Evolutionary conservation across 1,140 invertebrate species (phyloP).

Genomic region (Lysiphlebus fabarum): DNA sequence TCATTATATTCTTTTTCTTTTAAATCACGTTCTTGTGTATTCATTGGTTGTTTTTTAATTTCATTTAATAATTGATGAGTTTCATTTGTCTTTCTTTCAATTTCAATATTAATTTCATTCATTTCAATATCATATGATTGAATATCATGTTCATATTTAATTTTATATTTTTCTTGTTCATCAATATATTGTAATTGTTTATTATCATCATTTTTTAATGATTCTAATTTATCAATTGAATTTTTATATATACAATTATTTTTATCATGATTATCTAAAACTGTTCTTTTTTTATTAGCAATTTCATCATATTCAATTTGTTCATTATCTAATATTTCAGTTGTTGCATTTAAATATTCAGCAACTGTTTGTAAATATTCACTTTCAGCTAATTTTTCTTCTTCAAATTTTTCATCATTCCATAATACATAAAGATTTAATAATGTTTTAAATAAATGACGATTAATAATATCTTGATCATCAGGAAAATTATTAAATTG

Average conservation of each 20-base stretch:
- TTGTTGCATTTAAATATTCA: constrained; percentile 29
- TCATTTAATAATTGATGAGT: constrained; percentile 28
- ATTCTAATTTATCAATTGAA: too few species aligned
- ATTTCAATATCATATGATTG: constrained; percentile 30
- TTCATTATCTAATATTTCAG: constrained; percentile 23
- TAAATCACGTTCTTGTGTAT: constrained; percentile 32
- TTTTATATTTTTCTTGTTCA: constrained; percentile 28
- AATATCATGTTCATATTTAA: constrained; percentile 26
- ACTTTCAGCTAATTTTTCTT: constrained; percentile 33
- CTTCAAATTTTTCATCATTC: constrained; percentile 40
- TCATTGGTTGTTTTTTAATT: constrained; percentile 39
- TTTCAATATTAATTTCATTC: constrained; percentile 22
- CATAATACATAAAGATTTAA: constrained; percentile 27
- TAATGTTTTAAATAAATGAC: constrained; percentile 30
- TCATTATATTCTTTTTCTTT: constrained; percentile 35
- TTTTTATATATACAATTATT: too few species aligned
- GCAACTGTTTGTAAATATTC: constrained; percentile 33
- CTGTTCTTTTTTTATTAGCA: constrained; percentile 20
- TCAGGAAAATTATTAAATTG: constrained; percentile 31
- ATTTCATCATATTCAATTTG: constrained; percentile 25
- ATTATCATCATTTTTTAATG: constrained; percentile 20
- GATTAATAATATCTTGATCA: constrained; percentile 30
- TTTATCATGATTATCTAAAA: constrained; percentile 17
- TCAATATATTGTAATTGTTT: constrained; percentile 25
- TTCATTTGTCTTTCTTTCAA: constrained; percentile 22